Evolutionary conservation across 2,888 invertebrate species (phyloP).

Genomic region (Dryadula phaetusa): DNA sequence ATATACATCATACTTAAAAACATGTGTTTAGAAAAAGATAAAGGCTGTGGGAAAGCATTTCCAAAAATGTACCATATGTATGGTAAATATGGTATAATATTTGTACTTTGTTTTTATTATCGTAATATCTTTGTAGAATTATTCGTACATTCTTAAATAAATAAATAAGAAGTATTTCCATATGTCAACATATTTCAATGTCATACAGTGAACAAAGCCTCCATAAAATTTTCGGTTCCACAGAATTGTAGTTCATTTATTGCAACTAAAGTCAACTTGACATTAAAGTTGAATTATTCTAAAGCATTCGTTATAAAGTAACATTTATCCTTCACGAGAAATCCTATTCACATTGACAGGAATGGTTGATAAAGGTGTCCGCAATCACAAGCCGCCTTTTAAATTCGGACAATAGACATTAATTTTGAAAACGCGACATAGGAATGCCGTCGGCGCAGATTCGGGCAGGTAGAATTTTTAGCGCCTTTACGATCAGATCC

Average conservation of each 20-base stretch:
- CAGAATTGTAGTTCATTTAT: constrained; percentile 80
- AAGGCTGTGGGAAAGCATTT: too few relatives aligned
- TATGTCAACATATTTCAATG: constrained; percentile 79
- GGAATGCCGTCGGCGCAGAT: constrained; percentile 75
- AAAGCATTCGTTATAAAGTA: constrained; percentile 47
- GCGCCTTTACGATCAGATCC: constrained; percentile 82
- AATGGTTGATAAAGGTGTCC: constrained; percentile 40
- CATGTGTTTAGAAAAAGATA: too few relatives aligned
- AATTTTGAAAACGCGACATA: constrained; percentile 77
- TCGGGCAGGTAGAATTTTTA: constrained; percentile 80
- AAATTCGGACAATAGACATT: constrained; percentile 74
- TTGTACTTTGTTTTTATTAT: too few relatives aligned
- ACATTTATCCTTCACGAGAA: constrained; percentile 36
- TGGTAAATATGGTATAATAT: too few relatives aligned
- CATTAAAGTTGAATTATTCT: constrained; percentile 46
- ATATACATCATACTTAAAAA: too few relatives aligned
- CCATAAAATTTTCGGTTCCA: constrained; percentile 82
- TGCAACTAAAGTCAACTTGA: constrained; percentile 73
- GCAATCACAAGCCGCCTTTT: constrained; percentile 46
- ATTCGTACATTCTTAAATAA: constrained; percentile 46
- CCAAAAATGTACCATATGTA: too few relatives aligned
- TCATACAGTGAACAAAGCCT: constrained; percentile 73
- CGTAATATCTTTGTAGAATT: too few relatives aligned
- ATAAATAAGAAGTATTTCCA: constrained; percentile 64
- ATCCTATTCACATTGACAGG: constrained; percentile 37